Conservation (phyloP, 1,140 invertebrate species). For the Gyrodactylus salaris region DNA sequence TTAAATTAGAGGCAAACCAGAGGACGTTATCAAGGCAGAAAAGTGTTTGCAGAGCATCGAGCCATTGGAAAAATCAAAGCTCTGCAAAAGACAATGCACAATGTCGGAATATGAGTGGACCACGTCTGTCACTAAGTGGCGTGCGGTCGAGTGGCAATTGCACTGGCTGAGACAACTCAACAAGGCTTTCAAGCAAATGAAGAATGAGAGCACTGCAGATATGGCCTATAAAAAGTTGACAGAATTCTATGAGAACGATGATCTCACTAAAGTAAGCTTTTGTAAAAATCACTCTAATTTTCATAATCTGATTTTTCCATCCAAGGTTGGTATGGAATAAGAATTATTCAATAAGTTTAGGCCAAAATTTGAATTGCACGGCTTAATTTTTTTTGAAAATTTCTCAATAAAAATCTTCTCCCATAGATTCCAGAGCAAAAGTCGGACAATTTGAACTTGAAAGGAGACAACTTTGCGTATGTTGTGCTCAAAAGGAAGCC, state of each 20-base stretch:
- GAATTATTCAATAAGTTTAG: too few relatives aligned
- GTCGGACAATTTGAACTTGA: not conserved
- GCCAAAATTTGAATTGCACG: too few relatives aligned
- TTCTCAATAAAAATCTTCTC: too few relatives aligned
- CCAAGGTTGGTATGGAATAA: too few relatives aligned
- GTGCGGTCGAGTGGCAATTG: slow-evolving; percentile 6
- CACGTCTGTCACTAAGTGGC: slow-evolving; percentile 4
- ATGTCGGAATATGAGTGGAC: not conserved
- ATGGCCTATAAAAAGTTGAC: not conserved
- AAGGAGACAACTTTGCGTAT: not conserved
- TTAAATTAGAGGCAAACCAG: too few relatives aligned
- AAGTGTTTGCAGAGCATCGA: not conserved
- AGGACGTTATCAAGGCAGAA: not conserved
- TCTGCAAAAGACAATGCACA: not conserved
- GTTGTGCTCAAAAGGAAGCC: not conserved
- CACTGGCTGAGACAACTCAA: not conserved
- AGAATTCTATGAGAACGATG: not conserved
- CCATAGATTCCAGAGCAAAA: too few relatives aligned
- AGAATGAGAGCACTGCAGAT: not conserved
- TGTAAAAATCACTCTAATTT: too few relatives aligned
- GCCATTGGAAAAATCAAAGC: not conserved
- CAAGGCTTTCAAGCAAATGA: not conserved
- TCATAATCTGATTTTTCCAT: too few relatives aligned
- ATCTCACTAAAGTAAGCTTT: not conserved
- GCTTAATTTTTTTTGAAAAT: too few relatives aligned